Conservation (phyloP, 2,113 vertebrate genomes). For the Glaucomys volans region DNA sequence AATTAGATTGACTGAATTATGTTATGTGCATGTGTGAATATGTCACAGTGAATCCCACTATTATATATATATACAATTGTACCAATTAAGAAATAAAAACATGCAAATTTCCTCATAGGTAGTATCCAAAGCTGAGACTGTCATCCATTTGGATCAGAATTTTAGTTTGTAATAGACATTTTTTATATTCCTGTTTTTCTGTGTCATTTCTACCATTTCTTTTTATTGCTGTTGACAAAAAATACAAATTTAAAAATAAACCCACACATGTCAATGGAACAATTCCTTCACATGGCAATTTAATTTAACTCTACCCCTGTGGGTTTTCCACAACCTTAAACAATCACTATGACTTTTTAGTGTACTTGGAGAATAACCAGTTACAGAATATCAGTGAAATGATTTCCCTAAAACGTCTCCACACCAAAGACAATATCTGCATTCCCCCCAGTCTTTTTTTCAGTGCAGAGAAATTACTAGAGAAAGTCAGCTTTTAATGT, state of each 20-base stretch:
- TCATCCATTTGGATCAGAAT: neutral
- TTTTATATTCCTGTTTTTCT: neutral
- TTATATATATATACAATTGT: too few species aligned
- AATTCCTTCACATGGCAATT: neutral
- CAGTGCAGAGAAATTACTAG: neutral
- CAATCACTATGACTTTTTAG: conserved; percentile 11
- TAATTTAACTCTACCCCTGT: neutral
- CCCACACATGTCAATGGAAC: neutral
- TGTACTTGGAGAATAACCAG: neutral
- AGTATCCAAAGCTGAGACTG: neutral
- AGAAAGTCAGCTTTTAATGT: neutral
- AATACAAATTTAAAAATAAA: conserved; percentile 21
- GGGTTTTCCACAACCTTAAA: conserved; percentile 7
- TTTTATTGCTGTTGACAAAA: conserved; percentile 43
- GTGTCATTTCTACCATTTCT: neutral
- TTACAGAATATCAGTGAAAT: neutral
- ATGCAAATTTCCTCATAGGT: neutral
- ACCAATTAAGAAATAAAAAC: too few species aligned
- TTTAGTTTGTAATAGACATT: neutral
- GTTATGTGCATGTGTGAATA: too few species aligned
- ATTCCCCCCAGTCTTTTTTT: neutral
- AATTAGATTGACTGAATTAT: too few species aligned
- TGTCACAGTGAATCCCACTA: too few species aligned
- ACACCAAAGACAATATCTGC: neutral
- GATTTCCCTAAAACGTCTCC: neutral